Conservation (phyloP, 53 echinoderm and acorn worm genomes). For the Zoroaster sp. region DNA sequence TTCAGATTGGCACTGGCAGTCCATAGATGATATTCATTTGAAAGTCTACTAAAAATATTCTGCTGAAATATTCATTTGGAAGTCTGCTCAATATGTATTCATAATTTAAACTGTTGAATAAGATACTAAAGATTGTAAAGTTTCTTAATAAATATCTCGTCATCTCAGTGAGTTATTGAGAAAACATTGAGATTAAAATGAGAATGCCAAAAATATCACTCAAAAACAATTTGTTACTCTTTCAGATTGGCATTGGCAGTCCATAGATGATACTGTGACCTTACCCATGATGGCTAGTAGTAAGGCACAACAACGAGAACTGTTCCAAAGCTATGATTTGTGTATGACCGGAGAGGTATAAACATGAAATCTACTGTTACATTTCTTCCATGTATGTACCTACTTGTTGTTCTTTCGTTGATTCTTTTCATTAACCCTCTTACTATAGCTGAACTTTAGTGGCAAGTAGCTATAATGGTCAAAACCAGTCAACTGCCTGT, state of each 20-base stretch:
- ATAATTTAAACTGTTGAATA: background rate
- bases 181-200: background rate
- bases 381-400: too few relatives aligned
- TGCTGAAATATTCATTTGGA: background rate
- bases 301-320: slow-evolving; percentile 52
- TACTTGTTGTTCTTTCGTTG: too few relatives aligned
- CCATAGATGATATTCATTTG: slow-evolving; percentile 89
- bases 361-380: background rate
- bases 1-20: slow-evolving; percentile 97
- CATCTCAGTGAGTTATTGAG: background rate
- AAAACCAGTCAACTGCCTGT: too few relatives aligned
- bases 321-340: slow-evolving; percentile 75
- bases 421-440: too few relatives aligned
- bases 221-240: background rate
- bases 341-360: slow-evolving; percentile 98
- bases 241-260: slow-evolving; percentile 97
- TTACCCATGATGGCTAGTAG: slow-evolving; percentile 85
- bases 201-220: background rate
- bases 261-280: slow-evolving; percentile 86
- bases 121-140: background rate
- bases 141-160: background rate
- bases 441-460: too few relatives aligned
- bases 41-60: too few relatives aligned
- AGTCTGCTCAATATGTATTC: background rate
- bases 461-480: too few relatives aligned